Conservation (phyloP, 2,113 vertebrate genomes). For the Opisthocomus hoazin region DNA sequence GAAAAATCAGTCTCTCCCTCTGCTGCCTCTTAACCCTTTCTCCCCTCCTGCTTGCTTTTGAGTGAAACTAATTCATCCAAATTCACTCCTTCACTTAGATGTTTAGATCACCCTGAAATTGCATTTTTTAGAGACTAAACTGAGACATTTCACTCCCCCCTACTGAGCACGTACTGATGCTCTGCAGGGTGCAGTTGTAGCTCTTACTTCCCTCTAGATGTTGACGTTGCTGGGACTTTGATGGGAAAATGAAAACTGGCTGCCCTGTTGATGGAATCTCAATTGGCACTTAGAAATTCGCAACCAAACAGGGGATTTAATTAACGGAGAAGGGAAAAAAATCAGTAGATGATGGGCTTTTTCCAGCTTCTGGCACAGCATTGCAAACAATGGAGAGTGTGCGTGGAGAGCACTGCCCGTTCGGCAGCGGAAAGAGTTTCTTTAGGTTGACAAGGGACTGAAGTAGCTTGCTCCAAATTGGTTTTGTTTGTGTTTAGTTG, state of each 20-base stretch:
- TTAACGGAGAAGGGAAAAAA: neutral
- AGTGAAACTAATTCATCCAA: neutral
- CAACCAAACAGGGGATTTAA: neutral
- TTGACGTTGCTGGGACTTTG: neutral
- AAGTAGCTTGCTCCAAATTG: neutral
- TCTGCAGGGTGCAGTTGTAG: neutral
- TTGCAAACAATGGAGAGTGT: neutral
- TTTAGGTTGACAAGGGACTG: neutral
- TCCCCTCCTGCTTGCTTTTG: neutral
- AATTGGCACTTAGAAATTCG: neutral
- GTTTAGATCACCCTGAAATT: conserved; percentile 3
- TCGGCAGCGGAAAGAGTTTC: neutral
- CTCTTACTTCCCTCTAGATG: neutral
- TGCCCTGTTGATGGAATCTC: neutral
- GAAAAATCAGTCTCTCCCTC: neutral
- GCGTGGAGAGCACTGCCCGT: neutral
- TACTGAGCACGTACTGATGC: neutral
- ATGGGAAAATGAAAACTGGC: neutral
- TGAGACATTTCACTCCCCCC: neutral
- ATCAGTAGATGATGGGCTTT: neutral
- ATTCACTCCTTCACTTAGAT: neutral
- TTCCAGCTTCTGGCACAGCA: neutral
- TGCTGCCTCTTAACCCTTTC: neutral
- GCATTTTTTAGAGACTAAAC: neutral
- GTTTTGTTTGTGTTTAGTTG: neutral